Evolutionary conservation across 2,888 invertebrate genomes (phyloP), one percentile per base, ranked within the genome.

Genomic region (Neocrepidodera transversa): DNA sequence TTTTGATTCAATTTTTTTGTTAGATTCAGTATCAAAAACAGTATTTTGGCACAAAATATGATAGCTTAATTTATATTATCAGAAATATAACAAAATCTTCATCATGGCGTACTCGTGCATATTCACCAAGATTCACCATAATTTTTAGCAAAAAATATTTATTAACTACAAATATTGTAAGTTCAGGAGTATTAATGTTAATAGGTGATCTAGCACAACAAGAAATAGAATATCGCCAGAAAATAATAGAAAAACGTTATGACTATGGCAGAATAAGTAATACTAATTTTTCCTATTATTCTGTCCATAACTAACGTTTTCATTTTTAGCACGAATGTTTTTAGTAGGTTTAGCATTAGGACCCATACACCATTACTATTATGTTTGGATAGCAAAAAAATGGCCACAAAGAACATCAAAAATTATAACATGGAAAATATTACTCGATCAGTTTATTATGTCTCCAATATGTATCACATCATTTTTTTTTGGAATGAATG

Each of bases 291-390:
- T 38, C 5, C 7, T 2, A 36, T n/a, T n/a, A n/a, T n/a, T n/a
- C n/a, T n/a, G n/a, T n/a, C n/a, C n/a, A 28, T 28, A 17, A 32
- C 5, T 32, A 32, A 32, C 3, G 13, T 11, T 38, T 38, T 56
- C 6, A 49, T 28, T 86, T 82, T 76, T 83, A 85, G 89, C 79
- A 58, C 84, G 92, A 61, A 94, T 97, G 91, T 86, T 89, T 62
- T 74, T 85, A 7, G 88, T 94, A 40, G 96, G 96, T 0, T 77
- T 90, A 2, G 69, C 85, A 0, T 84, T 91, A 77, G 97, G 96
- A 1, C 91, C 94, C 0, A 78, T 92, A 45, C 92, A 93, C 77
- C 96, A 96, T 80, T 88, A 84, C 71, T 95, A 93, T 79, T 97
- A 97, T 78, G 77, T 83, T 38, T 83, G 89, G 73, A 83, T 95